These are phyloP conservation scores for Nycticebus coucang DNA, from an alignment of 2,113 vertebrate species.

Conservation along the genomic window DNA sequence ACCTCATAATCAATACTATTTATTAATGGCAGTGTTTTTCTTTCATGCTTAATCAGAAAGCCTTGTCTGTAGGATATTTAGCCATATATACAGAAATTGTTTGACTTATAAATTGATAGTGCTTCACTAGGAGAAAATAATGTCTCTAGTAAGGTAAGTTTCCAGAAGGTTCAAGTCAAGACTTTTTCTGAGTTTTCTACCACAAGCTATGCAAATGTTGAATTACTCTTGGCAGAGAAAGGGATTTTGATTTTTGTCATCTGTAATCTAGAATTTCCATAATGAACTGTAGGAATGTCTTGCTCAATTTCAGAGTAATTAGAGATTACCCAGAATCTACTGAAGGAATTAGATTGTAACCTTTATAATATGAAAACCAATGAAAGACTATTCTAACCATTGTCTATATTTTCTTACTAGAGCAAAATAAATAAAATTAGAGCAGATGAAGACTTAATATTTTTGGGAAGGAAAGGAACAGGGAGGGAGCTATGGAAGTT, in stretches of 20 bases:
- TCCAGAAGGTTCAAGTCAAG: background rate
- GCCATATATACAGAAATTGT: background rate
- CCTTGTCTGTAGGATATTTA: background rate
- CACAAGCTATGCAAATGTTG: background rate
- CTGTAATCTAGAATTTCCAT: background rate
- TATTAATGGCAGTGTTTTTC: background rate
- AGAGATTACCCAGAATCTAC: background rate
- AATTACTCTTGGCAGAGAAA: constrained; percentile 7
- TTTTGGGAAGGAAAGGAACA: background rate
- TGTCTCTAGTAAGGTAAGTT: background rate
- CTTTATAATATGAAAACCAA: background rate
- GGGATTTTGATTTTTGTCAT: background rate
- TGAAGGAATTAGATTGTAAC: background rate
- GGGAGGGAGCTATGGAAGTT: background rate
- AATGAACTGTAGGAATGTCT: background rate
- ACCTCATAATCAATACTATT: background rate
- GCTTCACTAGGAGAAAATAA: constrained; percentile 18
- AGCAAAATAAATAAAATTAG: background rate
- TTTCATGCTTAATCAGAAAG: background rate
- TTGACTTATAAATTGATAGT: constrained; percentile 12
- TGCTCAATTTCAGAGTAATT: background rate
- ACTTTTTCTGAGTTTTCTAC: background rate
- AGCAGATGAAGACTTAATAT: background rate
- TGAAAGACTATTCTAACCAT: background rate
- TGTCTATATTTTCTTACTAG: background rate